phyloP scores from a whole-genome alignment of 2,113 vertebrate species.

The Propithecus coquereli region DNA sequence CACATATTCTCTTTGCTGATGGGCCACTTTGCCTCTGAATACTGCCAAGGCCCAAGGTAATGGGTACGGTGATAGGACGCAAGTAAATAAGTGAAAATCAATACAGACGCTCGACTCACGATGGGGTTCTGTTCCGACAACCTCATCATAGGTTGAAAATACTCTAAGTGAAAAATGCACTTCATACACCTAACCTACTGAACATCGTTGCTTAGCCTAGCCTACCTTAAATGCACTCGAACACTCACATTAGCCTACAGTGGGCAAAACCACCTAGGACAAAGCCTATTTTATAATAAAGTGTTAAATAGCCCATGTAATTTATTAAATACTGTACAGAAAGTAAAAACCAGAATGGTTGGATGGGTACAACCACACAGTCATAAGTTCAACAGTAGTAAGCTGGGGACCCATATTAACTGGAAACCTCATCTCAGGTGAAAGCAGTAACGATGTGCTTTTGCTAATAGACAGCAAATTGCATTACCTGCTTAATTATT shows the following conservation, averaged over 20 bases:
- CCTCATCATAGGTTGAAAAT: not conserved
- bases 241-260: not conserved
- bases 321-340: not conserved
- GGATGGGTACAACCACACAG: not conserved
- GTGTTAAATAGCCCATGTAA: not conserved
- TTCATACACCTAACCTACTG: not conserved
- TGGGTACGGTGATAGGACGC: accelerated
- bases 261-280: not conserved
- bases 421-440: not conserved
- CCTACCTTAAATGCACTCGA: not conserved
- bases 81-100: not conserved
- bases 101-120: not conserved
- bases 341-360: not conserved
- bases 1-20: not conserved
- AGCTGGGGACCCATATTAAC: not conserved
- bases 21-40: not conserved
- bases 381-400: not conserved
- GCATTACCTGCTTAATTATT: conserved; percentile 84
- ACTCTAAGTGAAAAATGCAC: not conserved
- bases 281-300: not conserved
- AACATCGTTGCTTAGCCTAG: no score
- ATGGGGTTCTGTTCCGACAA: not conserved
- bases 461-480: accelerated
- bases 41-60: not conserved
- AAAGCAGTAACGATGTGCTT: accelerated